Evolutionary conservation across 2,113 vertebrate species (phyloP), one percentile per base, ranked within the genome.

Genomic region (Indicator indicator): DNA sequence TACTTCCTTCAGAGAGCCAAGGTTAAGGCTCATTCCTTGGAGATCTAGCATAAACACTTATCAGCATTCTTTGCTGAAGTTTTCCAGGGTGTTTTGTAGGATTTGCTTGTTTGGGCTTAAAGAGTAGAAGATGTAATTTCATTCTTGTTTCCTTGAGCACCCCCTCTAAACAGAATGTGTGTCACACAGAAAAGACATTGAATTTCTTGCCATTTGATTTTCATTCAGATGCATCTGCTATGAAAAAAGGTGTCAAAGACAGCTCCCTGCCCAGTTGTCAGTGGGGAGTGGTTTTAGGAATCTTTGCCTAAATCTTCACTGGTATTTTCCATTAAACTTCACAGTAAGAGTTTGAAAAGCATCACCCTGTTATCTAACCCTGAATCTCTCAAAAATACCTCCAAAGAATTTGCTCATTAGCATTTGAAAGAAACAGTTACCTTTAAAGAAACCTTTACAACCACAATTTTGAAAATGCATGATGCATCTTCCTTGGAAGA

Each of bases 151-250:
- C 67, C 33, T 76, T 82, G 42, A 93, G 46, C 16, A 48, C 63
- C 36, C 4, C 79, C 6, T 54, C 79, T 79, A 89, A 95, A 65
- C 18, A 46, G 91, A 90, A 27, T 6, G 27, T 62, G n/a, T 55
- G 62, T 58, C 42, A 70, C 12, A 56, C 3, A 91, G 38, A 83
- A 85, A 93, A n/a, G 23, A 30, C 11, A 12, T 16, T 86, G 27
- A 79, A 82, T 75, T 76, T 80, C 28, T 77, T 72, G 48, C 19
- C 32, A 93, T 83, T 96, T 91, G 36, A 30, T 95, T 92, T 91
- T 87, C 56, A 73, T 92, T 95, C 71, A 86, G 59, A 59, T 72
- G 10, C 52, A 73, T 73, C 20, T 79, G 23, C n/a, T 44, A 65
- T 30, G 36, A 67, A 70, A 93, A 80, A 30, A 81, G 24, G 33